phyloP scores from a whole-genome alignment of 1,140 invertebrate species.

The Caenorhabditis brenneri region DNA sequence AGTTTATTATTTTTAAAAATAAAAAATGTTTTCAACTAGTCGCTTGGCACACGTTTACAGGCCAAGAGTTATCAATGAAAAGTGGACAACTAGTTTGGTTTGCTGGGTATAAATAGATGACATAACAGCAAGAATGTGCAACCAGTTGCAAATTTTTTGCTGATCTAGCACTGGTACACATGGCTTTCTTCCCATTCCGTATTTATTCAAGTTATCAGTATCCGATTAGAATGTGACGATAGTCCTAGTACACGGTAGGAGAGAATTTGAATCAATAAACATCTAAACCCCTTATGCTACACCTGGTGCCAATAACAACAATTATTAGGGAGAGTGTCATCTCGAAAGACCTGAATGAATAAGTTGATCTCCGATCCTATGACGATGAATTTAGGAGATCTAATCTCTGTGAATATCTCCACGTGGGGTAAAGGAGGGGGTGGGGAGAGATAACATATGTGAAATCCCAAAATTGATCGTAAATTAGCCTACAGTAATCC shows the following conservation, averaged over 20 bases:
- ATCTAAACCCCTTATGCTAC: not conserved
- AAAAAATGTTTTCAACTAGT: too few relatives aligned
- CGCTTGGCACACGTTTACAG: not conserved
- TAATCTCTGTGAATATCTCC: not conserved
- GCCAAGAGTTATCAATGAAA: not conserved
- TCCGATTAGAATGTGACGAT: not conserved
- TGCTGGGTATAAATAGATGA: not conserved
- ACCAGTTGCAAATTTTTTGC: conserved; percentile 9
- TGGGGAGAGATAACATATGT: not conserved
- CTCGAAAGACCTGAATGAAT: conserved; percentile 37
- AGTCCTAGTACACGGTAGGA: not conserved
- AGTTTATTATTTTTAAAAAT: too few relatives aligned
- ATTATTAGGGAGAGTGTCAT: not conserved
- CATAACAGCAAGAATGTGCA: not conserved
- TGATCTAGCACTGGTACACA: conserved; percentile 8
- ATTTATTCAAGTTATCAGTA: conserved; percentile 27
- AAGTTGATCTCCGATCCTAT: not conserved
- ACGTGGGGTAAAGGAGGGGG: not conserved
- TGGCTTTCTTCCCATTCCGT: not conserved
- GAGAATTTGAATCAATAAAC: not conserved
- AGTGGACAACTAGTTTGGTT: not conserved
- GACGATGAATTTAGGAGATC: not conserved
- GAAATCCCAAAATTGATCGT: not conserved
- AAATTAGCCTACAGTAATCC: not conserved
- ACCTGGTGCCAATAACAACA: conserved; percentile 14